Conservation (phyloP, 2,113 vertebrate genomes). For the Etia nguti region DNA sequence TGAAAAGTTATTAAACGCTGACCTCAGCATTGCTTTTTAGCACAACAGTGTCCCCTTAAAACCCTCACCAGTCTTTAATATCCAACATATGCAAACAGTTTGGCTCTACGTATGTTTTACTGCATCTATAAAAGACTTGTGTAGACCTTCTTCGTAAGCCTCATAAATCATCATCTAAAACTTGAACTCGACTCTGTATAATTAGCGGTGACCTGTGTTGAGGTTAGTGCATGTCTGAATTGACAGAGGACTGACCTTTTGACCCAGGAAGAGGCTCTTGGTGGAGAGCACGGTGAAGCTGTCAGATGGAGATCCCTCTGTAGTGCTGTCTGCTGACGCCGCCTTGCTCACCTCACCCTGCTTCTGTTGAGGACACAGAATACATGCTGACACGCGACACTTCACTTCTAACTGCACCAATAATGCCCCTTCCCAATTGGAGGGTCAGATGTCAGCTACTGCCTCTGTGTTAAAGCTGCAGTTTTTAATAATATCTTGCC, state of each 20-base stretch:
- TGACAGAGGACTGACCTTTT: conserved; percentile 82
- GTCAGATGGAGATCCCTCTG: conserved; percentile 85
- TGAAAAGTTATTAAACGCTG: not conserved
- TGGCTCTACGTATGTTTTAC: not conserved
- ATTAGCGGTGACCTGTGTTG: not conserved
- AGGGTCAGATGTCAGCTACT: not conserved
- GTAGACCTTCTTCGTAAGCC: not conserved
- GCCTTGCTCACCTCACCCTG: conserved; percentile 92
- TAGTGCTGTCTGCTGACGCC: conserved; percentile 92
- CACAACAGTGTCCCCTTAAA: not conserved
- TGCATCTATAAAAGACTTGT: not conserved
- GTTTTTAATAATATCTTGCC: not conserved
- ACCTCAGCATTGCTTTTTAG: not conserved
- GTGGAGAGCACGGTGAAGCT: conserved; percentile 96
- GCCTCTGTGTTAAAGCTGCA: not conserved
- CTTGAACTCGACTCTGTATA: not conserved
- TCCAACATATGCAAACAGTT: not conserved
- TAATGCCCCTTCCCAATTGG: too few relatives aligned
- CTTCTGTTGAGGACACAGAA: conserved; percentile 69
- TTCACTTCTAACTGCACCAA: not conserved
- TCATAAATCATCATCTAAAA: not conserved
- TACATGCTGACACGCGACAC: not conserved
- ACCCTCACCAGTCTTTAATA: not conserved
- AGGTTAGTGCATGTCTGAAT: not conserved
- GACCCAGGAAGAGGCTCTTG: conserved; percentile 97